These are phyloP conservation scores for Orchestes rusci DNA, from an alignment of 2,888 invertebrate species.

Conservation along the genomic window DNA sequence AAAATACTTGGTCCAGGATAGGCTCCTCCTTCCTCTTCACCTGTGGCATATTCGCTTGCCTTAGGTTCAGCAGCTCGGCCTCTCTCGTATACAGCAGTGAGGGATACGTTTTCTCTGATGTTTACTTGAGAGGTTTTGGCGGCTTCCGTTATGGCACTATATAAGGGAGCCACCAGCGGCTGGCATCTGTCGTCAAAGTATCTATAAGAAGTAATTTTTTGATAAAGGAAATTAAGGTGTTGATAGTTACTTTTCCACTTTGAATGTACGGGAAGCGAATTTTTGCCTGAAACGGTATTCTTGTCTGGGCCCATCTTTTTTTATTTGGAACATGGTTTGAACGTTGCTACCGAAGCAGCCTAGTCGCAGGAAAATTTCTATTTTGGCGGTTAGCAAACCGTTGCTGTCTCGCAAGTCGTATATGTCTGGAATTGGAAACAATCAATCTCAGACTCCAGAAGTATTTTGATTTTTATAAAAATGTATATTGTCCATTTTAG, in stretches of 20 bases:
- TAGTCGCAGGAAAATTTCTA: slow-evolving; percentile 46
- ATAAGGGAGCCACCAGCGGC: slow-evolving; percentile 17
- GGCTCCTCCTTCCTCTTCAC: too few species aligned
- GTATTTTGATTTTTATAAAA: too few species aligned
- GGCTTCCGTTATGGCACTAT: slow-evolving; percentile 8
- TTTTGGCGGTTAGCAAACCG: slow-evolving; percentile 44
- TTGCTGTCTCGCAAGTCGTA: slow-evolving; percentile 17
- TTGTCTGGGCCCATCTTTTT: slow-evolving; percentile 23
- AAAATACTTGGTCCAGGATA: slow-evolving; percentile 4
- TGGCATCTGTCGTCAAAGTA: slow-evolving; percentile 11
- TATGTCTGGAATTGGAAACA: slow-evolving; percentile 13
- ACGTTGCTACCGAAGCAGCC: slow-evolving; percentile 48
- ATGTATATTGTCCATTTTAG: too few species aligned
- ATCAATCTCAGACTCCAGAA: too few species aligned
- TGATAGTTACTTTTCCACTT: slow-evolving; percentile 33
- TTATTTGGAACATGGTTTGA: slow-evolving; percentile 36
- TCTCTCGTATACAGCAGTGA: slow-evolving; percentile 28
- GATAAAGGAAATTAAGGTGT: too few species aligned
- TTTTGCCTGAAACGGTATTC: slow-evolving; percentile 35
- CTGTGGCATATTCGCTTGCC: slow-evolving; percentile 2
- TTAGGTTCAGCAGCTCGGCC: not conserved
- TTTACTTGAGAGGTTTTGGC: slow-evolving; percentile 4
- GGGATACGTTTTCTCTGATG: slow-evolving; percentile 19
- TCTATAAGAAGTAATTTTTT: slow-evolving; percentile 7
- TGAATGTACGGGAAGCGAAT: slow-evolving; percentile 33